Evolutionary conservation across 2,888 invertebrate species (phyloP).

Genomic region (Polyommatus iphigenia): DNA sequence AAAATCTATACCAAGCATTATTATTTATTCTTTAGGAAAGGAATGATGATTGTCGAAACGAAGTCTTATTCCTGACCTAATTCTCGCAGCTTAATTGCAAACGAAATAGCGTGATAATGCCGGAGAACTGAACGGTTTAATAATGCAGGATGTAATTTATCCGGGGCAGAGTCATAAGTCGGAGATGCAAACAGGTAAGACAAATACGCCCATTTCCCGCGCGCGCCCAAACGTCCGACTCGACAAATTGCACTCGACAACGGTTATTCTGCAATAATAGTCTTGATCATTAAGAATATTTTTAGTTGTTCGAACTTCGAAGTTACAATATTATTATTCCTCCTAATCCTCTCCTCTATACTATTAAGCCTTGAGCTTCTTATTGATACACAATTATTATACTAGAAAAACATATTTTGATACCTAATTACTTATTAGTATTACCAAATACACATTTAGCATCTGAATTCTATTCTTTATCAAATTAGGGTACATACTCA

Average conservation of each 20-base stretch:
- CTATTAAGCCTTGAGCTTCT: no score
- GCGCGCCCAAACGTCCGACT: slow-evolving; percentile 63
- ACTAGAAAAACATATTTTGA: no score
- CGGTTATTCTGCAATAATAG: slow-evolving; percentile 51
- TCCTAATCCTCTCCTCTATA: no score
- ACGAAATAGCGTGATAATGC: slow-evolving; percentile 12
- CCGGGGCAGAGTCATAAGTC: slow-evolving; percentile 8
- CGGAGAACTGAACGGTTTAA: background rate
- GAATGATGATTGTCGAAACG: background rate
- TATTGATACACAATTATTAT: no score
- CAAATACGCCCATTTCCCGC: slow-evolving; percentile 77
- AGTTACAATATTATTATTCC: background rate
- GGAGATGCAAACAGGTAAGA: slow-evolving; percentile 58
- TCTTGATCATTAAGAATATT: background rate
- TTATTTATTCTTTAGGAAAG: background rate
- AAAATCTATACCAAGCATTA: background rate
- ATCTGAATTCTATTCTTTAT: no score
- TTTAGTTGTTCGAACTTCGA: background rate
- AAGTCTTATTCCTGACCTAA: slow-evolving; percentile 4
- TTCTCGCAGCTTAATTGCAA: slow-evolving; percentile 1
- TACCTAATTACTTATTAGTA: no score
- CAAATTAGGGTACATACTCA: no score
- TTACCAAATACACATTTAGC: no score
- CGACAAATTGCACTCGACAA: slow-evolving; percentile 66
- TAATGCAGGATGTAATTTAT: slow-evolving; percentile 22